phyloP scores from a whole-genome alignment of 2,113 vertebrate genomes.

The Daubentonia madagascariensis region DNA sequence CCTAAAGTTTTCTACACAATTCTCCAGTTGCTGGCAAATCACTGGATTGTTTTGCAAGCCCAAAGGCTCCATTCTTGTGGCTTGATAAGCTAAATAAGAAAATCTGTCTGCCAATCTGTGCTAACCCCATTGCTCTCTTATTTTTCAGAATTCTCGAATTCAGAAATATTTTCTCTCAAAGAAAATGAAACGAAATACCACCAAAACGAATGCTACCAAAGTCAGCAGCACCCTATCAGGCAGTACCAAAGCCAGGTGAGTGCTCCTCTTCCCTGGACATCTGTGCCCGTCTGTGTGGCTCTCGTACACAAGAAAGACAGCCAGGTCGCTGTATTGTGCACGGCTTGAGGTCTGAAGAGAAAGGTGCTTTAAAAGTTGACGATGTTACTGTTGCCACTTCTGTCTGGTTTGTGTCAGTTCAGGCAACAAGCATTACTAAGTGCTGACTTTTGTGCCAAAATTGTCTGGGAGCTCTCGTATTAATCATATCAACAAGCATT shows the following conservation, averaged over 20 bases:
- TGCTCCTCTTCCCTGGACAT: accelerated
- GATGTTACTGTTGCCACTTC: accelerated
- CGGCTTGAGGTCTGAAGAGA: background rate
- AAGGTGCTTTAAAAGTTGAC: background rate
- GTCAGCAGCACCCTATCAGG: background rate
- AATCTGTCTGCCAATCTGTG: background rate
- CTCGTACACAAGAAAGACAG: too few species aligned
- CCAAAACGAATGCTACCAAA: accelerated
- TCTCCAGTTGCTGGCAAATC: background rate
- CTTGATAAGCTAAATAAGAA: background rate
- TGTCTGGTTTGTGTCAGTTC: accelerated
- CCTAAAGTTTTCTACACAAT: accelerated
- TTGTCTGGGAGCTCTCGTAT: background rate
- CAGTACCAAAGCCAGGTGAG: constrained; percentile 56
- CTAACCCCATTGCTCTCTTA: background rate
- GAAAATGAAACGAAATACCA: constrained; percentile 17
- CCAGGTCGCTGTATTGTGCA: accelerated
- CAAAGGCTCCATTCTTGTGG: background rate
- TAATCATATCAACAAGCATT: background rate
- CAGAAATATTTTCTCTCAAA: background rate
- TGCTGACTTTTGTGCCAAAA: background rate
- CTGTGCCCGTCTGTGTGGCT: background rate
- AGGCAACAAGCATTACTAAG: accelerated
- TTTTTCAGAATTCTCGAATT: constrained; percentile 38
- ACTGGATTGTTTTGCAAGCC: accelerated